Percentiles rank a stretch among this genome's conserved stretches.
These are phyloP conservation scores for Nomada lathburiana DNA, from an alignment of 2,888 invertebrate genomes.

Conservation along the genomic window DNA sequence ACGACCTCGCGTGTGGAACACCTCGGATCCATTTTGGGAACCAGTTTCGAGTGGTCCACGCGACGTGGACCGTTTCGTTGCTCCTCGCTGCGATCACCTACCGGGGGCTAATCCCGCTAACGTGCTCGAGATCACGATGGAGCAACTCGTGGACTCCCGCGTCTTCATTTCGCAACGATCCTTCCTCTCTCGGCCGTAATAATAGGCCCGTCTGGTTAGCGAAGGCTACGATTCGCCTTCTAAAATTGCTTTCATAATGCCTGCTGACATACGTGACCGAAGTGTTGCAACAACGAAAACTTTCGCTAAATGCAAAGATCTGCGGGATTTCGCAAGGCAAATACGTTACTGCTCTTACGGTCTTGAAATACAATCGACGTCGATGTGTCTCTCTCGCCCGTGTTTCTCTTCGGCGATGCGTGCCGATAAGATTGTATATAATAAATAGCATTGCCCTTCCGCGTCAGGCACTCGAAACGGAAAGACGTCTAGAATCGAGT, in stretches of 20 bases:
- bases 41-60: constrained; percentile 64
- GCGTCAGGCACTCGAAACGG: neutral
- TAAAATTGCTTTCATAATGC: neutral
- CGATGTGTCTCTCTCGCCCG: too few relatives aligned
- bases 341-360: neutral
- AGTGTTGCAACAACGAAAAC: constrained; percentile 1
- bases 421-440: too few relatives aligned
- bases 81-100: constrained; percentile 63
- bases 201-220: neutral
- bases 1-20: constrained; percentile 52
- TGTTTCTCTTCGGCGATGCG: neutral
- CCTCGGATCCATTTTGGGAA: constrained; percentile 67
- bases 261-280: neutral
- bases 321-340: neutral
- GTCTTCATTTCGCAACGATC: constrained; percentile 54
- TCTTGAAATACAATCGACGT: too few relatives aligned
- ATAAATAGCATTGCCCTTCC: neutral
- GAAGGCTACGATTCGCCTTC: constrained; percentile 4
- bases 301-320: constrained; percentile 4
- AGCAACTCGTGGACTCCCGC: constrained; percentile 36
- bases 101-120: constrained; percentile 67
- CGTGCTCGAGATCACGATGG: constrained; percentile 60
- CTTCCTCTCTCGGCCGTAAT: constrained; percentile 7
- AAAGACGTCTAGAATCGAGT: neutral
- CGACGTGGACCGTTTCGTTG: constrained; percentile 34